These are phyloP conservation scores for Oscheius sp. DNA, from an alignment of 2,888 invertebrate species.

Conservation along the genomic window DNA sequence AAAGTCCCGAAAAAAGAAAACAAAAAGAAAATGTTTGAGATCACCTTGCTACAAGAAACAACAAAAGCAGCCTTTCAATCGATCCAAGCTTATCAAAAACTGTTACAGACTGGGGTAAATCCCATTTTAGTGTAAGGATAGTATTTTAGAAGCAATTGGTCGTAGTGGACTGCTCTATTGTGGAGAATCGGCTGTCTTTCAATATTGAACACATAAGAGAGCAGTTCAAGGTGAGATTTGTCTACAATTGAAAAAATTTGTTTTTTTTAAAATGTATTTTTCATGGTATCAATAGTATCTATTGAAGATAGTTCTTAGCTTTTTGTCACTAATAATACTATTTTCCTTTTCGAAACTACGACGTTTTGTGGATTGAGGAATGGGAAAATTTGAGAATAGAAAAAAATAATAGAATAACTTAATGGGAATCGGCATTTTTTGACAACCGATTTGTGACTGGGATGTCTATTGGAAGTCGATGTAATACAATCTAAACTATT, in stretches of 20 bases:
- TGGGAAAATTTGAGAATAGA: too few species aligned
- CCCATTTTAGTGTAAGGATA: neutral
- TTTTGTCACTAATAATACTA: too few species aligned
- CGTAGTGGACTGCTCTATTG: constrained; percentile 13
- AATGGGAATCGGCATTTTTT: too few species aligned
- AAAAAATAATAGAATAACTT: too few species aligned
- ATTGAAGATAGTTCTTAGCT: neutral
- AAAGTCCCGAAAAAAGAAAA: constrained; percentile 37
- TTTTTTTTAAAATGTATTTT: neutral
- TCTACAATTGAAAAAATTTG: neutral
- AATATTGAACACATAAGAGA: constrained; percentile 22
- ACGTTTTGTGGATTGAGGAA: too few species aligned
- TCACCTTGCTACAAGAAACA: constrained; percentile 44
- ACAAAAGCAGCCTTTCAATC: constrained; percentile 45
- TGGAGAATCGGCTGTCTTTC: constrained; percentile 9
- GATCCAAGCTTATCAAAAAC: constrained; percentile 38
- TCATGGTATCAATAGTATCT: neutral
- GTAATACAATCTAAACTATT: too few species aligned
- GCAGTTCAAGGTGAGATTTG: constrained; percentile 8
- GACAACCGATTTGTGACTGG: too few species aligned
- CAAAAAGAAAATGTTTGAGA: constrained; percentile 41
- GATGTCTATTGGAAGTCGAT: too few species aligned
- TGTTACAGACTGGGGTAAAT: constrained; percentile 5
- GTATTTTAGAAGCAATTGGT: constrained; percentile 2
- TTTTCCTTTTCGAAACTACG: too few species aligned